Conservation (phyloP, 2,113 vertebrate genomes). For the Chionodraco myersi region DNA sequence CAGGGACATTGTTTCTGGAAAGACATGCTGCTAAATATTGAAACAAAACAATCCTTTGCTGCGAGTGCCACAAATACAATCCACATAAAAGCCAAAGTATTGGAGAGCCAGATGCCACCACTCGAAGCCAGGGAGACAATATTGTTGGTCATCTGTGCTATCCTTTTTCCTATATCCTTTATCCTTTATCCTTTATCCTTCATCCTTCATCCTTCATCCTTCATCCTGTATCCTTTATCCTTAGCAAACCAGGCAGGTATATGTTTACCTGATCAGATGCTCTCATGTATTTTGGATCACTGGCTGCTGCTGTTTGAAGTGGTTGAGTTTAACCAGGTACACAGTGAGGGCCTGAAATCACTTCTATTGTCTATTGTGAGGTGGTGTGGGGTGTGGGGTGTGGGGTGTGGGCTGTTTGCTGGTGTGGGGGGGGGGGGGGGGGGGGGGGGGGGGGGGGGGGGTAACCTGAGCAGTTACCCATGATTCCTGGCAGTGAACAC, state of each 20-base stretch:
- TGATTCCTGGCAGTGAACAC: slow-evolving; percentile 51
- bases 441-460: not conserved
- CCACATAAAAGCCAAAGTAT: too few relatives aligned
- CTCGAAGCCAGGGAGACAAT: too few relatives aligned
- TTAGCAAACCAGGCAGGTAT: not conserved
- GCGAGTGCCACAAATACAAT: too few relatives aligned
- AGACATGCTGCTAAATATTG: too few relatives aligned
- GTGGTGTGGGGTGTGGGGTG: slow-evolving; percentile 40
- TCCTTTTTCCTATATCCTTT: not conserved
- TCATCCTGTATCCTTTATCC: not conserved
- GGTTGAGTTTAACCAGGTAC: too few relatives aligned
- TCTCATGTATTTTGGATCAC: slow-evolving; percentile 11
- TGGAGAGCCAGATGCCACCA: too few relatives aligned
- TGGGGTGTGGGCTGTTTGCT: slow-evolving; percentile 42
- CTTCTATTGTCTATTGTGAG: slow-evolving; percentile 62
- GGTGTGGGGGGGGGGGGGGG: not conserved
- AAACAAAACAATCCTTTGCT: too few relatives aligned
- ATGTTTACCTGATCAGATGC: slow-evolving; percentile 32
- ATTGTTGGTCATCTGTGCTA: too few relatives aligned
- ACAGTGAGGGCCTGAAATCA: slow-evolving; percentile 33
- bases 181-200: not conserved
- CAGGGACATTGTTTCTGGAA: too few relatives aligned
- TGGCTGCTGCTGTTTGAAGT: too few relatives aligned
- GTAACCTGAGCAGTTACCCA: slow-evolving; percentile 45
- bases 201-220: not conserved